Percentiles rank a stretch among this genome's conserved stretches.
Evolutionary conservation across 2,113 vertebrate genomes (phyloP).

Genomic region (Heliornis fulica): DNA sequence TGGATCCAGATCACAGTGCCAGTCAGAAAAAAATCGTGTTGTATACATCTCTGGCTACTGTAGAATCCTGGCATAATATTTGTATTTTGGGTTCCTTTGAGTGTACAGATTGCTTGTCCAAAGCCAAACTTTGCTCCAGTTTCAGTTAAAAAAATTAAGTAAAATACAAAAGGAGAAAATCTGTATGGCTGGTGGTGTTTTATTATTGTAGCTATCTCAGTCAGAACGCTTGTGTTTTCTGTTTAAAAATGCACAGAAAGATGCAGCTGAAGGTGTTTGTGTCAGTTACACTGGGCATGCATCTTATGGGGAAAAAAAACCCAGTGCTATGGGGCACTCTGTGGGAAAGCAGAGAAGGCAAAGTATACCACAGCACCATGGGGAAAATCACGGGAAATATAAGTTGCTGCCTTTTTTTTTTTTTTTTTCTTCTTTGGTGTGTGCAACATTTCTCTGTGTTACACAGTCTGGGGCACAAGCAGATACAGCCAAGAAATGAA

Average conservation of each 20-base stretch:
- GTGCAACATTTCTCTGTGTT: not conserved
- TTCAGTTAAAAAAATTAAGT: conserved; percentile 7
- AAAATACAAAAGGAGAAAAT: not conserved
- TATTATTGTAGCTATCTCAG: not conserved
- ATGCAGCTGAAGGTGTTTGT: not conserved
- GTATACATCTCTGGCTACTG: not conserved
- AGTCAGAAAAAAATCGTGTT: not conserved
- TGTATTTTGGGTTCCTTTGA: not conserved
- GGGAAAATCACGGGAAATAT: not conserved
- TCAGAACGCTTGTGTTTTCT: not conserved
- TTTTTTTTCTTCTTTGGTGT: not conserved
- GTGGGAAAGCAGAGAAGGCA: not conserved
- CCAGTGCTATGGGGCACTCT: not conserved
- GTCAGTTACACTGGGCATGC: not conserved
- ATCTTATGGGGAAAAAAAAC: not conserved
- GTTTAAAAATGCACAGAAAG: not conserved
- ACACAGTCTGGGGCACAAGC: not conserved
- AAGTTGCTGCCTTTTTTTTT: not conserved
- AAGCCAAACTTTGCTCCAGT: not conserved
- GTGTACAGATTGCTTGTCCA: not conserved
- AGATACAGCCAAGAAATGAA: not conserved
- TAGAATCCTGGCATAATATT: not conserved
- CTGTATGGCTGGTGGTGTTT: not conserved
- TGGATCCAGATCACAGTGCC: not conserved
- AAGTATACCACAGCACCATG: not conserved